Percentiles rank a stretch among this genome's conserved stretches.
These are phyloP conservation scores for Astur gentilis DNA, from an alignment of 2,113 vertebrate genomes.

Conservation along the genomic window DNA sequence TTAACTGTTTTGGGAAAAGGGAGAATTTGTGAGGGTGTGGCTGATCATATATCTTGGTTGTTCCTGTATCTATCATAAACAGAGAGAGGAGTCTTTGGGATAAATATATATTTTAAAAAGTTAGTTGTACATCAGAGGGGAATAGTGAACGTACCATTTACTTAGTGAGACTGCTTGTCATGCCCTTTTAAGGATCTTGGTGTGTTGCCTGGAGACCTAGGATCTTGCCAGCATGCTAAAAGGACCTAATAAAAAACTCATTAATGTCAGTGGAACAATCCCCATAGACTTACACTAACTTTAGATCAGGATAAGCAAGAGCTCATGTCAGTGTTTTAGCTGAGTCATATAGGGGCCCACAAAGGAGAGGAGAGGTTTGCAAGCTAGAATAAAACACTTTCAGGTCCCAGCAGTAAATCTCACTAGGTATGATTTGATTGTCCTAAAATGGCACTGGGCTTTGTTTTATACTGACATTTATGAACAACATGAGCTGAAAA, in stretches of 20 bases:
- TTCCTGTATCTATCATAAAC: background rate
- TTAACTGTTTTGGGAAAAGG: background rate
- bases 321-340: background rate
- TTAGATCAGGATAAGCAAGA: constrained; percentile 9
- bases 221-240: background rate
- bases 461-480: background rate
- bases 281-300: background rate
- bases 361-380: background rate
- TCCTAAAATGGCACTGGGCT: background rate
- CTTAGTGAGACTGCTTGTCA: background rate
- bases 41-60: background rate
- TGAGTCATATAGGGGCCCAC: background rate
- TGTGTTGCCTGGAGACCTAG: background rate
- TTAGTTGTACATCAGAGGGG: background rate
- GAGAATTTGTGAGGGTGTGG: background rate
- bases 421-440: background rate
- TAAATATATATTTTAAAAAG: background rate
- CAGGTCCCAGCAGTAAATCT: background rate
- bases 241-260: background rate
- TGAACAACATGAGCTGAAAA: background rate
- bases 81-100: background rate
- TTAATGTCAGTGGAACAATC: background rate
- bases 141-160: background rate
- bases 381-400: background rate
- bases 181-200: background rate